These are phyloP conservation scores for Baccha elongata DNA, from an alignment of 2,888 invertebrate species.

Conservation along the genomic window DNA sequence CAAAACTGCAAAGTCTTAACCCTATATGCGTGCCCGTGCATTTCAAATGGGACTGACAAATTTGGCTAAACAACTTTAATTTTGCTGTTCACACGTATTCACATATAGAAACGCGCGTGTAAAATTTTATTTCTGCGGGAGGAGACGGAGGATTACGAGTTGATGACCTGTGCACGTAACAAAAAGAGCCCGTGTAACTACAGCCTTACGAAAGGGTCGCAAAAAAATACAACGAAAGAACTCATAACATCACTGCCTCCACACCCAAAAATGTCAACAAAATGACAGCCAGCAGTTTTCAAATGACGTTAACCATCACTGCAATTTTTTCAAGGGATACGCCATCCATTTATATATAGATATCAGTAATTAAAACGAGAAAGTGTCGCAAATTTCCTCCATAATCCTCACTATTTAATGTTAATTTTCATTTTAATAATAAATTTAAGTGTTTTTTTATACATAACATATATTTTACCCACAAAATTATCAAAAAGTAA, in stretches of 20 bases:
- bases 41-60: too few species aligned
- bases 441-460: constrained; percentile 39
- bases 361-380: constrained; percentile 50
- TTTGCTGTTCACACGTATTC: too few species aligned
- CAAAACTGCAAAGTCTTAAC: too few species aligned
- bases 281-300: constrained; percentile 21
- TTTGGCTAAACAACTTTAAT: too few species aligned
- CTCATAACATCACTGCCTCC: constrained; percentile 21
- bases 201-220: background rate
- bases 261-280: constrained; percentile 29
- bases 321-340: constrained; percentile 38
- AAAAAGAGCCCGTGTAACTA: too few species aligned
- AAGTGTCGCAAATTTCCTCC: constrained; percentile 69
- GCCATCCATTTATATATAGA: constrained; percentile 41
- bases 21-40: too few species aligned
- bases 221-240: background rate
- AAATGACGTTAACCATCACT: constrained; percentile 39
- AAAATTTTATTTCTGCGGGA: too few species aligned
- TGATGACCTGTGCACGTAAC: too few species aligned
- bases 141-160: too few species aligned
- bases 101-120: too few species aligned
- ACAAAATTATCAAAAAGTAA: constrained; percentile 32
- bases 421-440: constrained; percentile 10
- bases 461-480: constrained; percentile 13
- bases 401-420: constrained; percentile 40